phyloP scores from a whole-genome alignment of 2,797 vertebrate species.

The Pipistrellus pygmaeus region DNA sequence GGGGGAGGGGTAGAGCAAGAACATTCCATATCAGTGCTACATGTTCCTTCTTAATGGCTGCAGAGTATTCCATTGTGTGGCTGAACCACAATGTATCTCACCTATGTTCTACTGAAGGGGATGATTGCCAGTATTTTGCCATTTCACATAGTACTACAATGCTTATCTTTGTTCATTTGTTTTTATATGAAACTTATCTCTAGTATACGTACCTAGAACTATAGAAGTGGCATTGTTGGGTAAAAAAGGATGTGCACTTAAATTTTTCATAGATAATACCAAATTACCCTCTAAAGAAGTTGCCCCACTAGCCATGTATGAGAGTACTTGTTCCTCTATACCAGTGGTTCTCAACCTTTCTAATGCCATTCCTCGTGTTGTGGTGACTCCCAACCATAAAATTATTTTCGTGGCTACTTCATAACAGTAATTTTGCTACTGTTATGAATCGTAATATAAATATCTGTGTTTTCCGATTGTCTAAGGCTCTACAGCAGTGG shows the following conservation, averaged over 20 bases:
- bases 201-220: not conserved
- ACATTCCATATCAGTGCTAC: no score
- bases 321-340: not conserved
- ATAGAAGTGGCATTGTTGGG: not conserved
- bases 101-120: not conserved
- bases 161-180: conserved; percentile 11
- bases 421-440: no score
- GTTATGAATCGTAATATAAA: no score
- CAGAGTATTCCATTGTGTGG: not conserved
- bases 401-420: no score
- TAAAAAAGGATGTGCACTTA: not conserved
- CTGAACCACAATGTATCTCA: not conserved
- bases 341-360: no score
- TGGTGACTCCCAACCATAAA: no score
- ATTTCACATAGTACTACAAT: not conserved
- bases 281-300: not conserved
- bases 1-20: no score
- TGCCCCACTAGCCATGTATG: not conserved
- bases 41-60: no score
- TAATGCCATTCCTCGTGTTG: no score
- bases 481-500: no score
- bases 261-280: conserved; percentile 35
- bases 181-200: not conserved
- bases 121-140: not conserved
- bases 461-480: no score